These are phyloP conservation scores for Sebastes trivittatus DNA, from an alignment of 2,797 vertebrate species.

Conservation along the genomic window DNA sequence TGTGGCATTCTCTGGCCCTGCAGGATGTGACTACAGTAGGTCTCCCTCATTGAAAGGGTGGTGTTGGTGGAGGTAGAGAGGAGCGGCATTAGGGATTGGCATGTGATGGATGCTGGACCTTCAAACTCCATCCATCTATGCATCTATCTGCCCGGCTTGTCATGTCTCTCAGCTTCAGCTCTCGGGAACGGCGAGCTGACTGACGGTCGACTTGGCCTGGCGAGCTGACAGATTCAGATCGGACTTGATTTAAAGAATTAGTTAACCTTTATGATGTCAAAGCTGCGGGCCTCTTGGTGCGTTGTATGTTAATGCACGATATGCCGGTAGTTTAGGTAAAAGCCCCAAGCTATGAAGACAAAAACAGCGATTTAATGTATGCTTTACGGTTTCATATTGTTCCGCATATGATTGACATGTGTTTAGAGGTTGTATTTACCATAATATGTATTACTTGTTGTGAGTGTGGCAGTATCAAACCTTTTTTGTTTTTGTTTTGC, in stretches of 20 bases:
- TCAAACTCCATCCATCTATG: conserved; percentile 67
- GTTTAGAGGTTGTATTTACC: conserved; percentile 49
- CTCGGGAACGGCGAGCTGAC: conserved; percentile 62
- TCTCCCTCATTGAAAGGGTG: conserved; percentile 4
- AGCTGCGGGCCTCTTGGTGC: conserved; percentile 63
- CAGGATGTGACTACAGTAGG: conserved; percentile 37
- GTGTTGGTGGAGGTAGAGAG: conserved; percentile 30
- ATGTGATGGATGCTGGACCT: conserved; percentile 74
- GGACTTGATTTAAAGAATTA: conserved; percentile 82
- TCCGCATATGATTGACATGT: conserved; percentile 59
- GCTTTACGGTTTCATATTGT: conserved; percentile 38
- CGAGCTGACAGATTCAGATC: conserved; percentile 78
- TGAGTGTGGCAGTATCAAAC: conserved; percentile 25
- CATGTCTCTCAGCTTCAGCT: conserved; percentile 61
- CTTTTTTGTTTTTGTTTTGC: conserved; percentile 30
- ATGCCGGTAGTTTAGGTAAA: conserved; percentile 64
- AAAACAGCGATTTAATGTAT: conserved; percentile 43
- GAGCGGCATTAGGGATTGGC: conserved; percentile 46
- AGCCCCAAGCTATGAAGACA: conserved; percentile 42
- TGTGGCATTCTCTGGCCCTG: conserved; percentile 11
- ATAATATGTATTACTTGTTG: conserved; percentile 14
- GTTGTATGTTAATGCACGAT: conserved; percentile 60
- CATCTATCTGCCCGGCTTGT: conserved; percentile 64
- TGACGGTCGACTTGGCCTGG: conserved; percentile 56
- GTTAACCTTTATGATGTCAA: conserved; percentile 84